Evolutionary conservation across 1,140 invertebrate species (phyloP).

Genomic region (Homarus americanus): DNA sequence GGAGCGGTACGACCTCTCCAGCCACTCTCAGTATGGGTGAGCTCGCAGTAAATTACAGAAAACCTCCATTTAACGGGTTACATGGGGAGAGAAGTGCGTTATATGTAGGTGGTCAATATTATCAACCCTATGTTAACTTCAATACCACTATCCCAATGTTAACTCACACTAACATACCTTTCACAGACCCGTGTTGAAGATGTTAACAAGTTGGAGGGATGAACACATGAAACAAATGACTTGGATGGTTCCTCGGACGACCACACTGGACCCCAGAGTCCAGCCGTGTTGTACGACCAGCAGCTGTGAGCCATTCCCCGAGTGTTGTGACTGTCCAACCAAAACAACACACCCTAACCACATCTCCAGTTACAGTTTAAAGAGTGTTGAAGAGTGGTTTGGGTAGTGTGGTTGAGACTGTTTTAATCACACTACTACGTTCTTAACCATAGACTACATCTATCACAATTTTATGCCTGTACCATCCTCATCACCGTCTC

Average conservation of each 20-base stretch:
- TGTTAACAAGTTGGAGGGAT: conserved; percentile 27
- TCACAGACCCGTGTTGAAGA: conserved; percentile 28
- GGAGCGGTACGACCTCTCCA: conserved; percentile 49
- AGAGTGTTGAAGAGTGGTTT: too few species aligned
- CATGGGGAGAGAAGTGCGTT: background rate
- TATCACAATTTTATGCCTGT: too few species aligned
- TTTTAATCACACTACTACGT: too few species aligned
- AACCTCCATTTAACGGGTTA: background rate
- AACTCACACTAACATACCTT: background rate
- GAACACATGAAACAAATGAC: conserved; percentile 52
- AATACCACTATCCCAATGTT: too few species aligned
- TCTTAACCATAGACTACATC: too few species aligned
- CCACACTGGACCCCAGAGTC: background rate
- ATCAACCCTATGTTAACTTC: too few species aligned
- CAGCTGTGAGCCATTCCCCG: conserved; percentile 54
- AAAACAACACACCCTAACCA: background rate
- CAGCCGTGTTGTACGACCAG: conserved; percentile 49
- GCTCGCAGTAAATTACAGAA: background rate
- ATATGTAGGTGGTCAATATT: too few species aligned
- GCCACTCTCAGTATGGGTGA: conserved; percentile 24
- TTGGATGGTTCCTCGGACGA: conserved; percentile 27
- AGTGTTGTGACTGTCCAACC: conserved; percentile 57
- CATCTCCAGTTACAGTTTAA: background rate
- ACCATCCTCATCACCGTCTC: too few species aligned
- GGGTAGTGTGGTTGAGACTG: too few species aligned